These are phyloP conservation scores for Bungarus multicinctus DNA, from an alignment of 2,113 vertebrate species.

Conservation along the genomic window DNA sequence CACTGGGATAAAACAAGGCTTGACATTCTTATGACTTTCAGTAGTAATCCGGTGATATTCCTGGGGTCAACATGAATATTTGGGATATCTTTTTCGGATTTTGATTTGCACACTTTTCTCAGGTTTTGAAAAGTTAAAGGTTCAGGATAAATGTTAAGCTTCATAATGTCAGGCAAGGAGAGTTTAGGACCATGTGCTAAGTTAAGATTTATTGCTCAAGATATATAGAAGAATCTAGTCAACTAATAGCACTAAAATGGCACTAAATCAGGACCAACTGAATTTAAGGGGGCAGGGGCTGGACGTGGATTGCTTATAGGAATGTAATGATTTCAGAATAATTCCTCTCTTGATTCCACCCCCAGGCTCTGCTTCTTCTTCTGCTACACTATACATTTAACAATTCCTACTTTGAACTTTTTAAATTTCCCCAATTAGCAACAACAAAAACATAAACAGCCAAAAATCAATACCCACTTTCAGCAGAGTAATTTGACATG, in stretches of 20 bases:
- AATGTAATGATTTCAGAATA: neutral
- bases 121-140: neutral
- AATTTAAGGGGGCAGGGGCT: no score
- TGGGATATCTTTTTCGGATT: neutral
- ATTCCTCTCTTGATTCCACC: neutral
- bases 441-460: neutral
- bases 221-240: neutral
- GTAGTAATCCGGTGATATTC: neutral
- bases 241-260: neutral
- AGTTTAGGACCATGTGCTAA: neutral
- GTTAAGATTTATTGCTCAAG: neutral
- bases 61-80: neutral
- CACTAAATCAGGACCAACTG: neutral
- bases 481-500: neutral
- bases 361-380: neutral
- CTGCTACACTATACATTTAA: neutral
- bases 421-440: neutral
- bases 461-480: neutral
- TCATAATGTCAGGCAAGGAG: neutral
- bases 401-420: neutral
- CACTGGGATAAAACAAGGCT: neutral
- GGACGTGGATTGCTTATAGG: neutral
- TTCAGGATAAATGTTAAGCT: neutral
- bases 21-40: neutral
- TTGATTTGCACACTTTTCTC: neutral